These are phyloP conservation scores for Erynnis tages DNA, from an alignment of 2,888 invertebrate genomes.

Conservation along the genomic window DNA sequence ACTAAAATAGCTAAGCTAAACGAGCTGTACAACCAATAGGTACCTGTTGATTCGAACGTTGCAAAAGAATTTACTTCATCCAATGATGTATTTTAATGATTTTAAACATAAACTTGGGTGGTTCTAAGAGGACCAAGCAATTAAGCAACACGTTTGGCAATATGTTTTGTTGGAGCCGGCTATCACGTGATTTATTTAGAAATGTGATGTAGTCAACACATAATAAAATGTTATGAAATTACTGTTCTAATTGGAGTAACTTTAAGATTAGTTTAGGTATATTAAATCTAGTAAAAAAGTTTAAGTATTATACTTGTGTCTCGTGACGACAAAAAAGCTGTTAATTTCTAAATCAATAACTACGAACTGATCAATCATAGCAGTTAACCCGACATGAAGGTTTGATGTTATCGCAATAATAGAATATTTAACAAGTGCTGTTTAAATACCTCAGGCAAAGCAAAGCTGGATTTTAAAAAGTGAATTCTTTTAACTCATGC, in stretches of 20 bases:
- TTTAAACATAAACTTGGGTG: conserved; percentile 37
- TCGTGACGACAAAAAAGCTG: conserved; percentile 4
- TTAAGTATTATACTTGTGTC: neutral
- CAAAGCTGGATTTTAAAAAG: conserved; percentile 22
- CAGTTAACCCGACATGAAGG: conserved; percentile 59
- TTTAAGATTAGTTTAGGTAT: neutral
- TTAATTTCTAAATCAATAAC: conserved; percentile 36
- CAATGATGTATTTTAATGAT: too few species aligned
- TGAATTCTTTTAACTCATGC: conserved; percentile 21
- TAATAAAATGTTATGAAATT: neutral
- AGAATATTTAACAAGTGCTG: conserved; percentile 63
- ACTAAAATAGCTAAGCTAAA: too few species aligned
- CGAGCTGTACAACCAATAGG: too few species aligned
- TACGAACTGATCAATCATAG: conserved; percentile 64
- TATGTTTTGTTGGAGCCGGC: conserved; percentile 26
- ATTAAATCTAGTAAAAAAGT: neutral
- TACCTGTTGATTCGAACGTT: too few species aligned
- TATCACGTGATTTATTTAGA: conserved; percentile 34
- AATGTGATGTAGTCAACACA: neutral
- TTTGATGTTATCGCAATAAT: conserved; percentile 64
- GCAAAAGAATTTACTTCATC: too few species aligned
- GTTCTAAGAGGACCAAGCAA: conserved; percentile 42
- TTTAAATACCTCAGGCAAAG: conserved; percentile 39
- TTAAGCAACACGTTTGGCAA: conserved; percentile 41
- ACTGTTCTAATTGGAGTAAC: neutral